Evolutionary conservation across 2,888 invertebrate species (phyloP), one percentile per base, ranked within the genome.

Genomic region (Eupithecia subumbrata): DNA sequence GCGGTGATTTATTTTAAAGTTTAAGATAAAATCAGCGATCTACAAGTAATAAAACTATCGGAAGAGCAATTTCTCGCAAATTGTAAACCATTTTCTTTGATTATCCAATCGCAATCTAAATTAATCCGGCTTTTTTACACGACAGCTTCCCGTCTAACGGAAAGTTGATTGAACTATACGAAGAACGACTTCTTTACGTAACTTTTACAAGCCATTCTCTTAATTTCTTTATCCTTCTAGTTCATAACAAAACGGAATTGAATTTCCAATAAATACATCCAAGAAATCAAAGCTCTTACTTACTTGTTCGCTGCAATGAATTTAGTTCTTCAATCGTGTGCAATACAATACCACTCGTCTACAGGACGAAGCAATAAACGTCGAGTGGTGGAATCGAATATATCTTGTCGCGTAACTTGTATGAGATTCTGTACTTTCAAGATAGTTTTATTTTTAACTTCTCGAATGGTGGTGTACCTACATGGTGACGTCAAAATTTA

Each of bases 201-300:
- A n/a, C n/a, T n/a, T 52, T n/a, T 9, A n/a, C 52, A 52, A n/a
- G 18, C 18, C 18, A 18, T n/a, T 5, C 18, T 18, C 48, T 25
- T 18, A 11, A 56, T 22, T 22, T 22, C n/a, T 11, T 11, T n/a
- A 11, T 11, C 25, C 25, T 25, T 14, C 60, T 25, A 14, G 14
- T 60, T 60, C 22, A 11, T 22, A 60, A 60, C 5, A 25, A 60
- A 11, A 25, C 56, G 12, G 25, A 25, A 60, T 25, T 14, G 1
- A 14, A 25, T 60, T 12, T 52, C 12, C 11, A 34, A 37, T 37
- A 37, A 64, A 30, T 8, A 16, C 34, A 18, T 22, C 22, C 18
- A 64, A 64, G 34, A 18, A 64, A 64, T 34, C 30, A 34, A 64
- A 64, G 64, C 18, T 34, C 63, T 64, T 34, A 18, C 64, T 64